Base-by-base conservation (phyloP, 2,888 invertebrate species). In the Omphaloscelis lunosa region DNA sequence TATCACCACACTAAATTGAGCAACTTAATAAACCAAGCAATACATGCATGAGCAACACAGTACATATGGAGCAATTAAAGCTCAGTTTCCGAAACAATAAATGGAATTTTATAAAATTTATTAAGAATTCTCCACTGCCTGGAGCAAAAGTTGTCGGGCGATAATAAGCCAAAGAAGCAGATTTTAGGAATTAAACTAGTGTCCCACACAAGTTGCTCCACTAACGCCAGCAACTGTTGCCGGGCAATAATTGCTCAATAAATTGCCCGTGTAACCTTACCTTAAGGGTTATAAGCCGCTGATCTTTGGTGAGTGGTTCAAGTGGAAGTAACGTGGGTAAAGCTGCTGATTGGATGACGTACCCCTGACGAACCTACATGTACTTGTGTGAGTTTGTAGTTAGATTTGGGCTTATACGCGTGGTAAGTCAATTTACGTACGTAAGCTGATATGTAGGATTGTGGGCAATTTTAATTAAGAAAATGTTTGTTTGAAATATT, bases 241-340 rank as follows among this genome's bases (percentile, higher is more conserved):
- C 15, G 0, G 2, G 1, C 15, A 56, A 29, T 29, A 48, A 29
- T n/a, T 27, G 34, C 34, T 23, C 4, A 4, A 23, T 70, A 45
- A 63, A 29, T 48, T 17, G 23, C 23, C 20, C 17, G 23, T 80
- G 7, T 73, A 20, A 4, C 27, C 7, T 17, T 17, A 65, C 34
- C 53, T 62, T 29, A 75, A 68, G 61, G 76, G 67, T 75, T 45
- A 69, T 7, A 63, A 27, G 39, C 56, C n/a, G 20, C 63, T 53
- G 84, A 65, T 84, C 80, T 84, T 82, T 72, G 69, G 71, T 74
- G 77, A 82, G 61, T 69, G 39, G 61, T 63, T 72, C 70, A 80
- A 82, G 63, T 80, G 68, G 74, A 82, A 82, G 51, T 80, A 80
- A 75, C 41, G n/a, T 41, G 75, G 80, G 82, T 74, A 74, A 23